These are phyloP conservation scores for Bovichtus diacanthus DNA, from an alignment of 2,797 vertebrate species.

Conservation along the genomic window DNA sequence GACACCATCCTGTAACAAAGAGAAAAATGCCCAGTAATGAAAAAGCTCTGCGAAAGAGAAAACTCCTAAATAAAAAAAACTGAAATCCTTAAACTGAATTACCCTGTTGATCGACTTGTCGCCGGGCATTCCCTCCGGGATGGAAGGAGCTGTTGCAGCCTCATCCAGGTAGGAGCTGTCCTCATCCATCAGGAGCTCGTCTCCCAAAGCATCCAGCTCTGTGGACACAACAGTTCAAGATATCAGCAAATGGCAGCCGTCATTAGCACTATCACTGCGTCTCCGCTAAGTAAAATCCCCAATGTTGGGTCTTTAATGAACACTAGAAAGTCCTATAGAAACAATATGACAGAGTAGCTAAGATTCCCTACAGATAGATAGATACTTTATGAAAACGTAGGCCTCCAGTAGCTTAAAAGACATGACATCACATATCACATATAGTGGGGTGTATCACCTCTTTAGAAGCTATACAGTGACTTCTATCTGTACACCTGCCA, in stretches of 20 bases:
- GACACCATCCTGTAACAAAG: conserved; percentile 90
- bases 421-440: no score
- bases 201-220: conserved; percentile 97
- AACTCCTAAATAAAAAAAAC: fast-evolving
- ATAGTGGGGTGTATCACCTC: not conserved
- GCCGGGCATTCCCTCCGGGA: conserved; percentile 92
- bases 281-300: not conserved
- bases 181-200: conserved; percentile 94
- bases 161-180: conserved; percentile 98
- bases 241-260: not conserved
- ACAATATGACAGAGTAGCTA: not conserved
- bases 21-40: not conserved
- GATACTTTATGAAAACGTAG: no score
- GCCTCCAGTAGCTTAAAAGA: no score
- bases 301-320: not conserved
- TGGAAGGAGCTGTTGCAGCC: conserved; percentile 91
- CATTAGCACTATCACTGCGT: not conserved
- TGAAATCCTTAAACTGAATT: conserved; percentile 1
- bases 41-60: not conserved
- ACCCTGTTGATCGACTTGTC: conserved; percentile 93
- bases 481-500: not conserved
- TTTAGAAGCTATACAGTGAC: not conserved
- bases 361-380: no score
- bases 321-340: not conserved
- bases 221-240: conserved; percentile 26